These are phyloP conservation scores for Dryadula phaetusa DNA, from an alignment of 2,888 invertebrate genomes.

Conservation along the genomic window DNA sequence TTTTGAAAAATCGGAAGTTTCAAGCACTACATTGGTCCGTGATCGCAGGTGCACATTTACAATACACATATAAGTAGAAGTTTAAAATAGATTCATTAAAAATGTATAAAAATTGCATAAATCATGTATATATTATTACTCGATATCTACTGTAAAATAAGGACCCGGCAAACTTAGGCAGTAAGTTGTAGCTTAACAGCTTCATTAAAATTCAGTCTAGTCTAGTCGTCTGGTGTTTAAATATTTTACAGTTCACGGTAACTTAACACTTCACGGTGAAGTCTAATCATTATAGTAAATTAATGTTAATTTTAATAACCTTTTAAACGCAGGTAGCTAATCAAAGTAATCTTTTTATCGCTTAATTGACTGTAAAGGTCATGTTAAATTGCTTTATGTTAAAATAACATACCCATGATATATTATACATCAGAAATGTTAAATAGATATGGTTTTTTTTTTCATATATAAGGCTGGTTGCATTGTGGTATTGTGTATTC, in stretches of 20 bases:
- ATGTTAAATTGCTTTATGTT: slow-evolving; percentile 11
- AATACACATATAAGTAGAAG: too few species aligned
- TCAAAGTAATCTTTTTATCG: slow-evolving; percentile 20
- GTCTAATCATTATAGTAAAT: background rate
- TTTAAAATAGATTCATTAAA: too few species aligned
- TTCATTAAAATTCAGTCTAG: background rate
- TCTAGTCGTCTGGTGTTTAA: slow-evolving; percentile 9
- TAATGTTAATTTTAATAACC: slow-evolving; percentile 21
- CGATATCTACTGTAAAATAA: background rate
- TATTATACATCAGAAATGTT: background rate
- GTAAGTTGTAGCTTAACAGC: background rate
- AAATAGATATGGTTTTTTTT: background rate
- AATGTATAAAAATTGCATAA: too few species aligned
- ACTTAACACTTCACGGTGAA: slow-evolving; percentile 7
- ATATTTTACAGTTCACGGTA: slow-evolving; percentile 16
- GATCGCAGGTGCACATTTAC: too few species aligned
- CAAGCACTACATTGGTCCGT: too few species aligned
- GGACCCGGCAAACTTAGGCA: background rate
- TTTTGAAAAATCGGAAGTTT: too few species aligned
- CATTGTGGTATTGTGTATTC: too few species aligned
- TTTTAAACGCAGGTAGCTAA: slow-evolving; percentile 24
- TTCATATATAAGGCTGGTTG: background rate
- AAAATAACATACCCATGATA: slow-evolving; percentile 3
- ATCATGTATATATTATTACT: too few species aligned
- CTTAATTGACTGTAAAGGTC: slow-evolving; percentile 20